phyloP scores from a whole-genome alignment of 2,113 vertebrate genomes.

The Thalassarche chlororhynchos region DNA sequence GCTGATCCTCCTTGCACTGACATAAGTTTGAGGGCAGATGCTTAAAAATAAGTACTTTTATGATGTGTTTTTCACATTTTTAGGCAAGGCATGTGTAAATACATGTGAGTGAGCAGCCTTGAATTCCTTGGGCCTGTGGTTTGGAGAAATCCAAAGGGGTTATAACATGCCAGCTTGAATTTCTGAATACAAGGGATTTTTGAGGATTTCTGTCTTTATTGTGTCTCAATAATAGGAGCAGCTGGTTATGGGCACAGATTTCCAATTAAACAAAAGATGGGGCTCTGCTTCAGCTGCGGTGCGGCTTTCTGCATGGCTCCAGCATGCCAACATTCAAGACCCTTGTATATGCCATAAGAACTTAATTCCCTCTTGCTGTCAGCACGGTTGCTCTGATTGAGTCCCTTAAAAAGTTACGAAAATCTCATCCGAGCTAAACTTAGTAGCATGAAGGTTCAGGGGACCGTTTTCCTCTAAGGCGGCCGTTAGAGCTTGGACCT shows the following conservation, averaged over 20 bases:
- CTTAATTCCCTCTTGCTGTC: neutral
- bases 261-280: neutral
- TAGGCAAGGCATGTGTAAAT: slow-evolving; percentile 1
- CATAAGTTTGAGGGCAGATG: slow-evolving; percentile 12
- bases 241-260: slow-evolving; percentile 1
- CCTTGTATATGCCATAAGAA: neutral
- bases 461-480: neutral
- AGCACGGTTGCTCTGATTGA: neutral
- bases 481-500: neutral
- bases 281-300: neutral
- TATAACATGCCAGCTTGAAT: slow-evolving; percentile 3
- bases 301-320: neutral
- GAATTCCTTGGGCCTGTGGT: slow-evolving; percentile 24
- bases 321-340: neutral
- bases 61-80: slow-evolving; percentile 32
- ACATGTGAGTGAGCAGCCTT: neutral
- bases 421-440: slow-evolving; percentile 3
- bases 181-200: slow-evolving; percentile 44
- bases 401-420: neutral
- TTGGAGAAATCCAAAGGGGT: slow-evolving; percentile 26
- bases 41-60: neutral
- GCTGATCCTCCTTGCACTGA: neutral
- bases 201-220: slow-evolving; percentile 27
- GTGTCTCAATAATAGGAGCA: slow-evolving; percentile 36
- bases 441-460: neutral